Percentiles rank a stretch among this genome's conserved stretches.
These are phyloP conservation scores for Meiosimyza decipiens DNA, from an alignment of 2,888 invertebrate genomes.

Conservation along the genomic window DNA sequence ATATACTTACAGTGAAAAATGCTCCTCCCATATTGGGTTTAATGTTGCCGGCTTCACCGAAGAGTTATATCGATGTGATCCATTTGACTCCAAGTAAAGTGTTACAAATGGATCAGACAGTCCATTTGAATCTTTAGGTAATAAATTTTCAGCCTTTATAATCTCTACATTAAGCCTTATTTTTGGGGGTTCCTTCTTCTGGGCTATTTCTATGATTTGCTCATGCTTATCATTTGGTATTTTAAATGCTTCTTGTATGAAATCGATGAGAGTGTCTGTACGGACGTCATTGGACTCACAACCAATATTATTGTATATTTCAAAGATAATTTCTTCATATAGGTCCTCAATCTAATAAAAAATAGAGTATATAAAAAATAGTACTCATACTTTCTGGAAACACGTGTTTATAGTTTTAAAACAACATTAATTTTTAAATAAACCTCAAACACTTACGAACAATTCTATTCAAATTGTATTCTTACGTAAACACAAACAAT, in stretches of 20 bases:
- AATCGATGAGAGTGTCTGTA: conserved; percentile 76
- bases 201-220: conserved; percentile 76
- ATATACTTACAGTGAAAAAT: conserved; percentile 79
- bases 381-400: too few relatives aligned
- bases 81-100: conserved; percentile 82
- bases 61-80: conserved; percentile 85
- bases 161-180: conserved; percentile 86
- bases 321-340: conserved; percentile 84
- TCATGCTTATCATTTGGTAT: conserved; percentile 81
- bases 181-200: conserved; percentile 85
- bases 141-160: conserved; percentile 85
- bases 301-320: conserved; percentile 86
- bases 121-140: conserved; percentile 90
- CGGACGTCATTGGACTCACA: conserved; percentile 78
- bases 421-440: too few relatives aligned
- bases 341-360: conserved; percentile 77
- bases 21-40: conserved; percentile 96
- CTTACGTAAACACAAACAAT: too few relatives aligned
- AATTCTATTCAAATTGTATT: too few relatives aligned
- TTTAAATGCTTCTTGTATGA: conserved; percentile 82
- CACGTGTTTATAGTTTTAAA: too few relatives aligned
- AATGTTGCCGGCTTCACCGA: conserved; percentile 91
- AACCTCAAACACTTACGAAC: too few relatives aligned
- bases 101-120: conserved; percentile 98
- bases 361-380: not conserved